phyloP scores from a whole-genome alignment of 2,888 invertebrate species.

The Calephelis perditalis region DNA sequence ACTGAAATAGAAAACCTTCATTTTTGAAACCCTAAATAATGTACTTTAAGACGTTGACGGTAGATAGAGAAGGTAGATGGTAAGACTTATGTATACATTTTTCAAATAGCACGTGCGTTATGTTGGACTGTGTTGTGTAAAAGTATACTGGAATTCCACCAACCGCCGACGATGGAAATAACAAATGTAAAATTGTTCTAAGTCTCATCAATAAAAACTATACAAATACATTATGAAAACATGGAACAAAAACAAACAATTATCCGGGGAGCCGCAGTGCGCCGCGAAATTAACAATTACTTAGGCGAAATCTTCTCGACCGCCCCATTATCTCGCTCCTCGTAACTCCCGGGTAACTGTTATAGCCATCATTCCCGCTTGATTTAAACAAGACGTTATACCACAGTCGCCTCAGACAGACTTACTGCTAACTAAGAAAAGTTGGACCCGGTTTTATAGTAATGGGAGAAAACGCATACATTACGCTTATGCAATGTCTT shows the following conservation, averaged over 20 bases:
- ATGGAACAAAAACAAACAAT: conserved; percentile 57
- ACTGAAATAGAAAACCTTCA: too few species aligned
- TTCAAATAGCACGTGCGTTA: too few species aligned
- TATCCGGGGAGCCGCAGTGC: conserved; percentile 42
- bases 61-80: too few species aligned
- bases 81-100: too few species aligned
- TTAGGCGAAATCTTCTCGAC: conserved; percentile 58
- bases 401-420: conserved; percentile 38
- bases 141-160: too few species aligned
- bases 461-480: conserved; percentile 12
- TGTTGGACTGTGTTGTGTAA: too few species aligned
- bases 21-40: too few species aligned
- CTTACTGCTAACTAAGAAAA: conserved; percentile 14
- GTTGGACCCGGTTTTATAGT: conserved; percentile 18
- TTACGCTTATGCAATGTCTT: not conserved
- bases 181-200: too few species aligned
- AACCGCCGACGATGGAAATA: too few species aligned
- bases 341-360: conserved; percentile 66
- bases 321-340: conserved; percentile 57
- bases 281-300: conserved; percentile 68
- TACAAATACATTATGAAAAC: conserved; percentile 11
- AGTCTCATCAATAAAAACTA: not conserved
- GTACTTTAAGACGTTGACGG: too few species aligned
- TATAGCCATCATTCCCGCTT: conserved; percentile 68
- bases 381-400: conserved; percentile 70